These are phyloP conservation scores for Nasua narica DNA, from an alignment of 2,797 vertebrate genomes.

Conservation along the genomic window DNA sequence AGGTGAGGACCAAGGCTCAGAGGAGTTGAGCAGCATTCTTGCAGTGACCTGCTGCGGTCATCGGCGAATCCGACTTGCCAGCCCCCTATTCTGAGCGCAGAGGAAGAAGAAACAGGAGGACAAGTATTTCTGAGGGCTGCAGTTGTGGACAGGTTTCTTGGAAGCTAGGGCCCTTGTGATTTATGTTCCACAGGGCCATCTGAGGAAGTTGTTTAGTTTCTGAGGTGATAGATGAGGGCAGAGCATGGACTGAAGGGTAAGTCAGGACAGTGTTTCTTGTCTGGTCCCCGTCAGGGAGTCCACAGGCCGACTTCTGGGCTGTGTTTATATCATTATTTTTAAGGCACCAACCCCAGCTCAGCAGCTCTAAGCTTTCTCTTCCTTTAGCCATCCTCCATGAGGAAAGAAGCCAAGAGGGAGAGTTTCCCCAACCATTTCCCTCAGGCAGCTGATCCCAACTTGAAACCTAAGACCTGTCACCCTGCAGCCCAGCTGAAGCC, in stretches of 20 bases:
- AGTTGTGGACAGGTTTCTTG: background rate
- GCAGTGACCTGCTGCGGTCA: background rate
- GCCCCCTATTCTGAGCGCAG: background rate
- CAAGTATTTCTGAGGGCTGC: background rate
- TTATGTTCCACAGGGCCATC: constrained; percentile 41
- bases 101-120: background rate
- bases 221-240: constrained; percentile 63
- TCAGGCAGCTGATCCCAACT: constrained; percentile 10
- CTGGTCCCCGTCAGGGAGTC: constrained; percentile 22
- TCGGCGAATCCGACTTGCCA: background rate
- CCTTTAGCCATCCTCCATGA: constrained; percentile 26
- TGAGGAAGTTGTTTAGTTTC: constrained; percentile 65
- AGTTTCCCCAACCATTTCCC: constrained; percentile 26
- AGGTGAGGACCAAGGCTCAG: background rate
- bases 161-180: constrained; percentile 19
- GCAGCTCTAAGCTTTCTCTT: constrained; percentile 26
- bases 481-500: background rate
- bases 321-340: constrained; percentile 46
- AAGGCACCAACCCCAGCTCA: constrained; percentile 24
- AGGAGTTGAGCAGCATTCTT: background rate
- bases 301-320: background rate
- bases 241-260: constrained; percentile 25
- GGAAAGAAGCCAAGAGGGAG: constrained; percentile 56
- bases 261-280: constrained; percentile 46
- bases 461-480: constrained; percentile 38